Conservation (phyloP, 2,888 invertebrate species). For the Pediacus dermestoides region DNA sequence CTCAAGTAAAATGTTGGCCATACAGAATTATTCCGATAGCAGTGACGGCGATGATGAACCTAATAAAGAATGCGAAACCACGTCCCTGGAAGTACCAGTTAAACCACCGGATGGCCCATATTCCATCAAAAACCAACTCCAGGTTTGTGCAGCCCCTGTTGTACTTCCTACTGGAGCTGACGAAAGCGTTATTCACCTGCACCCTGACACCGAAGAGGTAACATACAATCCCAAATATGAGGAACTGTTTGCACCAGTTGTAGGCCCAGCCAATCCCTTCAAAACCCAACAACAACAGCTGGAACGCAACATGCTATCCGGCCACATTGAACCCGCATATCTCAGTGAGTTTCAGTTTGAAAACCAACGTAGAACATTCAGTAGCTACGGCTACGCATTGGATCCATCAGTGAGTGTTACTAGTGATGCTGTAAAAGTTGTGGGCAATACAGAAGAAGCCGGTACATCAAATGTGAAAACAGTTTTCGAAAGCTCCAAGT, state of each 20-base stretch:
- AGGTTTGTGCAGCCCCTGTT: slow-evolving; percentile 77
- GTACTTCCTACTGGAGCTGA: slow-evolving; percentile 76
- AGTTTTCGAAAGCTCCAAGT: slow-evolving; percentile 82
- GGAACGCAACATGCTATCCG: slow-evolving; percentile 85
- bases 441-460: slow-evolving; percentile 69
- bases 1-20: slow-evolving; percentile 69
- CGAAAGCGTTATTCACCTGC: slow-evolving; percentile 68
- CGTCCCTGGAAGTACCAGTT: slow-evolving; percentile 11
- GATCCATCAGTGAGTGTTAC: slow-evolving; percentile 81
- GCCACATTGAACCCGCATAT: slow-evolving; percentile 92
- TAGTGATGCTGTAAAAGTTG: slow-evolving; percentile 41
- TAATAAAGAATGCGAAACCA: too few relatives aligned
- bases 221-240: slow-evolving; percentile 91
- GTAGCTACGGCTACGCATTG: slow-evolving; percentile 90
- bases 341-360: slow-evolving; percentile 97
- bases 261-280: slow-evolving; percentile 92
- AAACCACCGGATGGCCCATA: slow-evolving; percentile 51
- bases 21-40: slow-evolving; percentile 72
- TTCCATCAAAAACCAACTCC: slow-evolving; percentile 62
- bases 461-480: slow-evolving; percentile 60
- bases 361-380: slow-evolving; percentile 90
- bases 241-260: slow-evolving; percentile 86
- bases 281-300: slow-evolving; percentile 87
- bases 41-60: slow-evolving; percentile 63
- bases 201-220: slow-evolving; percentile 78